A percentile compares a stretch with the other conserved stretches of the same genome.
Conservation (phyloP, 2,113 vertebrate genomes). For the Seriola aureovittata region DNA sequence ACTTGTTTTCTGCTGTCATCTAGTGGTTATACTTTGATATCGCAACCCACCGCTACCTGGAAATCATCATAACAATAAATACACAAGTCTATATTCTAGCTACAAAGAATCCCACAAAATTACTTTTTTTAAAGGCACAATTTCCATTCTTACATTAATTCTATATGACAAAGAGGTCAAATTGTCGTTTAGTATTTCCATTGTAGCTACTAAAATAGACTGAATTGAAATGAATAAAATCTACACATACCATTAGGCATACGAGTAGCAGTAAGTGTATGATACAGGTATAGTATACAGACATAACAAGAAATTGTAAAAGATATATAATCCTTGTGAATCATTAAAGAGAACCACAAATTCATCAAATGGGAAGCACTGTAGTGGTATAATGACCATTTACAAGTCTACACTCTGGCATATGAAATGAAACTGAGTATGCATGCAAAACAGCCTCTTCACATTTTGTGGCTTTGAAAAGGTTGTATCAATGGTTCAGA, state of each 20-base stretch:
- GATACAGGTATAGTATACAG: not conserved
- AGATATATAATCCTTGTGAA: not conserved
- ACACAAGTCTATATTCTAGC: not conserved
- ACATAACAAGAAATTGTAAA: too few species aligned
- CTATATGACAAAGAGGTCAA: not conserved
- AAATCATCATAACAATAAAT: not conserved
- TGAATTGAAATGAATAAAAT: not conserved
- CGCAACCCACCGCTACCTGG: not conserved
- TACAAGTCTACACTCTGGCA: not conserved
- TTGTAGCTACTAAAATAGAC: not conserved
- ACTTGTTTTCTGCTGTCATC: constrained; percentile 64
- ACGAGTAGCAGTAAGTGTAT: too few species aligned
- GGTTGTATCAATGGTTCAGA: constrained; percentile 30
- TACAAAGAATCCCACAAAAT: not conserved
- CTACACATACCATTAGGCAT: not conserved
- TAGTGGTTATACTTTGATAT: constrained; percentile 47
- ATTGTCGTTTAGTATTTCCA: not conserved
- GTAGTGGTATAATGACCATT: not conserved
- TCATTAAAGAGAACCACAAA: not conserved
- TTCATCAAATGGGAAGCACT: not conserved
- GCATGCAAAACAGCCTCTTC: constrained; percentile 14
- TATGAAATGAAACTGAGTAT: not conserved
- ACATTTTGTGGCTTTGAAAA: constrained; percentile 21
- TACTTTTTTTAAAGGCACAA: not conserved
- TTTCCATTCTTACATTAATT: not conserved